Percentiles rank a stretch among this genome's conserved stretches.
These are phyloP conservation scores for Takifugu rubripes DNA, from an alignment of 2,797 vertebrate genomes.

Conservation along the genomic window DNA sequence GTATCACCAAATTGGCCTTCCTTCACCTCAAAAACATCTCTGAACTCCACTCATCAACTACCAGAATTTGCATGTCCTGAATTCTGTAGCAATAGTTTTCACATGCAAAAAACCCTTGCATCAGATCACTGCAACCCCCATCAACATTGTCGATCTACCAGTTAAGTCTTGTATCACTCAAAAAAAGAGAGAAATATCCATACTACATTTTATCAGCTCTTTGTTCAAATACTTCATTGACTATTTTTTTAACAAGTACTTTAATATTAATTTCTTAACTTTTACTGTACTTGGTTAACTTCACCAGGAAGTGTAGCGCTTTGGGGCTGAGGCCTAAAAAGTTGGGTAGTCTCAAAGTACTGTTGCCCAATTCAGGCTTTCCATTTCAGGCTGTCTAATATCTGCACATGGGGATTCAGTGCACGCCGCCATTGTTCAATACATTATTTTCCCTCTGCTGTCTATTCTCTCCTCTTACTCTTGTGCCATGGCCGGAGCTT, in stretches of 20 bases:
- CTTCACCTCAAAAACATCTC: no score
- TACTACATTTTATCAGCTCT: no score
- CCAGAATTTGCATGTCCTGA: no score
- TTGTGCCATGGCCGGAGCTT: background rate
- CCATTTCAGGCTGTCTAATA: slow-evolving; percentile 14
- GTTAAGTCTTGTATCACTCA: no score
- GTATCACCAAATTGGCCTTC: no score
- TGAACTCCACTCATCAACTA: no score
- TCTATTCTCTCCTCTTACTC: slow-evolving; percentile 5
- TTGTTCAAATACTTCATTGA: no score
- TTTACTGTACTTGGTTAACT: background rate
- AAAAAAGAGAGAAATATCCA: no score
- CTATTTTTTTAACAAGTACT: background rate
- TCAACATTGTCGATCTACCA: no score
- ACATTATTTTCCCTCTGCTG: slow-evolving; percentile 9
- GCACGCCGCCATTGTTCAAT: slow-evolving; percentile 14
- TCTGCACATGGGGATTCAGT: slow-evolving; percentile 23
- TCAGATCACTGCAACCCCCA: no score
- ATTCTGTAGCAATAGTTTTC: no score
- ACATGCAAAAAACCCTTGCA: no score
- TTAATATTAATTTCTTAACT: slow-evolving; percentile 1
- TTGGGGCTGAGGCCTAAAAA: slow-evolving; percentile 3
- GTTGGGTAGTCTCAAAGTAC: slow-evolving; percentile 4
- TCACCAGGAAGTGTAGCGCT: background rate
- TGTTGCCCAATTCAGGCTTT: slow-evolving; percentile 2